Base-by-base conservation (phyloP, 1,140 invertebrate species). In the Drosophila cardini region DNA sequence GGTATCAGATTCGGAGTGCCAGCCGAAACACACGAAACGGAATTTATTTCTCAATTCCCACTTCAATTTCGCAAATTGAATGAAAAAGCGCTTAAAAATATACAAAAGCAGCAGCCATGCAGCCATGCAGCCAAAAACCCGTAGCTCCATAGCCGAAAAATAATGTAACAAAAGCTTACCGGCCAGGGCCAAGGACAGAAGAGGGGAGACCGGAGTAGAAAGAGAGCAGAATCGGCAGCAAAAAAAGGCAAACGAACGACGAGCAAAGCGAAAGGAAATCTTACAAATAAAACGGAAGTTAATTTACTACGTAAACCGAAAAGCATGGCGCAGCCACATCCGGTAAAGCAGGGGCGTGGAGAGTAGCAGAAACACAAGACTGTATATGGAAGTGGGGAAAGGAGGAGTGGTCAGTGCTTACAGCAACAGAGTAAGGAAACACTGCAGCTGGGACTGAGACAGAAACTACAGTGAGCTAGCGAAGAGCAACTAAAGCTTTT, bases 31-130 rank as follows among this genome's bases (percentile, higher is more conserved):
- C 73, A 82, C 84, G 84, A 69, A 86, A 84, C 76, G 80, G 77
- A 87, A 90, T 90, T 90, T 91, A 91, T 91, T 89, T 91, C 89
- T 91, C 89, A 91, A 91, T 91, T 91, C 89, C 89, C 89, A 91
- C 89, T 91, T 91, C 84, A 91, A 90, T 91, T 91, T 91, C 75
- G 89, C 78, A 91, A 91, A 91, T 91, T 91, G 89, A 91, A 91
- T 91, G 89, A 91, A 91, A 91, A 91, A 91, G 80, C 80, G 84
- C 84, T 87, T 87, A 87, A 87, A 89, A 87, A 89, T 89, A 87
- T 87, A 87, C 84, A 87, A 87, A 89, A 89, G 84, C 80, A 84
- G 80, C 86, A 72, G 62, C 70, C 70, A 42, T 56, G n/a, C 46
- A 40, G 32, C 9, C 16, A 11, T 10, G 26, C 57, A 56, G 50